Evolutionary conservation across 2,888 invertebrate species (phyloP).

Genomic region (Eupithecia exiguata): DNA sequence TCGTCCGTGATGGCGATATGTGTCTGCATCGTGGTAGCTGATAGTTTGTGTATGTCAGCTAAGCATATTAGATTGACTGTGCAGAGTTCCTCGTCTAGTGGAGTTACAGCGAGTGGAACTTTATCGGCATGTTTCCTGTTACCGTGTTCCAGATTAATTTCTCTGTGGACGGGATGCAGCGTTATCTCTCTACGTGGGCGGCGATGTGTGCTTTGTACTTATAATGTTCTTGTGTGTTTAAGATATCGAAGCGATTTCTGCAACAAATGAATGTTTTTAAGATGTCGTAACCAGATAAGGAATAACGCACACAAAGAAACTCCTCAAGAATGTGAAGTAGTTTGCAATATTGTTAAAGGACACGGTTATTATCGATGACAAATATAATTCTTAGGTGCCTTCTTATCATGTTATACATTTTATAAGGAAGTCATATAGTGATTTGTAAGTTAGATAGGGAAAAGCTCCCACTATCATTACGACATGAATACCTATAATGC

Average conservation of each 20-base stretch:
- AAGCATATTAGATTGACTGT: slow-evolving; percentile 60
- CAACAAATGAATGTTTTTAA: slow-evolving; percentile 69
- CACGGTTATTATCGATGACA: slow-evolving; percentile 2
- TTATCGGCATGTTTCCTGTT: slow-evolving; percentile 77
- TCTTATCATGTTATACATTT: not conserved
- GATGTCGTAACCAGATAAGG: slow-evolving; percentile 54
- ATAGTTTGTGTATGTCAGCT: slow-evolving; percentile 67
- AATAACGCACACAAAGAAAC: slow-evolving; percentile 46
- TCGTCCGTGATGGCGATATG: slow-evolving; percentile 37
- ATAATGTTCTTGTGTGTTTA: slow-evolving; percentile 77
- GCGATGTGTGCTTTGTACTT: slow-evolving; percentile 73
- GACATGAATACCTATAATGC: slow-evolving; percentile 31
- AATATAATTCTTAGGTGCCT: not conserved
- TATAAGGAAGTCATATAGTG: not conserved
- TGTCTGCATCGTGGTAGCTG: slow-evolving; percentile 48
- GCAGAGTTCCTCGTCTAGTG: slow-evolving; percentile 49
- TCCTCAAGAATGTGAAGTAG: slow-evolving; percentile 27
- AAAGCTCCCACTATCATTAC: slow-evolving; percentile 51
- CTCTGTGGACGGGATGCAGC: slow-evolving; percentile 74
- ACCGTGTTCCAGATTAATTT: slow-evolving; percentile 77
- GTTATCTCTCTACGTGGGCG: slow-evolving; percentile 76
- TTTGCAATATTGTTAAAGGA: slow-evolving; percentile 24
- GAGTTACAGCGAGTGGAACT: slow-evolving; percentile 50
- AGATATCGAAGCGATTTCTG: slow-evolving; percentile 80
- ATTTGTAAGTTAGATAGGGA: slow-evolving; percentile 10